A percentile compares a stretch with the other conserved stretches of the same genome.
phyloP scores from a whole-genome alignment of 2,113 vertebrate genomes.

The Microtus pennsylvanicus region DNA sequence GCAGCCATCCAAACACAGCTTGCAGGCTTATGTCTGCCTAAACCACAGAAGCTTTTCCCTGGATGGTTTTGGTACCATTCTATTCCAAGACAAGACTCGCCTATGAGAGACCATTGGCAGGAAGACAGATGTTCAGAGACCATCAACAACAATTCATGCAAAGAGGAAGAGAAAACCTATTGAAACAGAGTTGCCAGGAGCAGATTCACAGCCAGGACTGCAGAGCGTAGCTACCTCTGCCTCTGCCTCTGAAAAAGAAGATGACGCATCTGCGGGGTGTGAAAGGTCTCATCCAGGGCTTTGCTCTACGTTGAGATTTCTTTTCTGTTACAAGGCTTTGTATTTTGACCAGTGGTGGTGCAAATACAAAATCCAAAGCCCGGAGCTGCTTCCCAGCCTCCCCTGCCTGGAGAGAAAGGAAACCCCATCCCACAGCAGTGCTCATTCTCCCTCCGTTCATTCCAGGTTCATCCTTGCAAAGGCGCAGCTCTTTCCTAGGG shows the following conservation, averaged over 20 bases:
- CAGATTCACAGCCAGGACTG: background rate
- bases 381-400: background rate
- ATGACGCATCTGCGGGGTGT: background rate
- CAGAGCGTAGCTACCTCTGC: background rate
- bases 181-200: background rate
- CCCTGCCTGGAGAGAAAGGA: background rate
- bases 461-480: background rate
- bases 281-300: background rate
- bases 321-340: constrained; percentile 1
- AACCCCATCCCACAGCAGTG: background rate
- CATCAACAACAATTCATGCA: background rate
- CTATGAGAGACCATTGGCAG: background rate
- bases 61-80: background rate
- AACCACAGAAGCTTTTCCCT: constrained; percentile 29
- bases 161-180: constrained; percentile 1
- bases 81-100: constrained; percentile 20
- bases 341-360: background rate
- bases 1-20: background rate
- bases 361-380: background rate
- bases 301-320: background rate
- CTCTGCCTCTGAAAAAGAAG: constrained; percentile 15
- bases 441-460: background rate
- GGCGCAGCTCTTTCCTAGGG: background rate
- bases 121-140: constrained; percentile 8
- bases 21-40: background rate